These are phyloP conservation scores for Lasioglossum villosulum DNA, from an alignment of 2,888 invertebrate genomes.

Conservation along the genomic window DNA sequence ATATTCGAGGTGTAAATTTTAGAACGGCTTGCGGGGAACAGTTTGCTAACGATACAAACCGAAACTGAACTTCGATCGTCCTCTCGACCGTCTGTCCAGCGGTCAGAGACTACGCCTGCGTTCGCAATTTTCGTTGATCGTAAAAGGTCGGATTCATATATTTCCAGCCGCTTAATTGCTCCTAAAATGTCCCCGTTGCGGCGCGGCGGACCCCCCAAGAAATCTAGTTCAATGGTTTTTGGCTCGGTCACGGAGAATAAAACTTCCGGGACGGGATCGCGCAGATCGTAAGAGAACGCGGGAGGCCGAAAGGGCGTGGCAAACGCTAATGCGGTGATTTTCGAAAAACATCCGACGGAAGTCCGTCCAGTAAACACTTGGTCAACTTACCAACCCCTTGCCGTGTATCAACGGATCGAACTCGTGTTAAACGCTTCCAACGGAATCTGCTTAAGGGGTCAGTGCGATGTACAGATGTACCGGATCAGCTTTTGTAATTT, in stretches of 20 bases:
- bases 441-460: too few species aligned
- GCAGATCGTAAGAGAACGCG: conserved; percentile 23
- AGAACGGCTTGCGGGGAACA: not conserved
- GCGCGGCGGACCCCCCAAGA: not conserved
- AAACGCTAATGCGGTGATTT: conserved; percentile 18
- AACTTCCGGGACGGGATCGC: not conserved
- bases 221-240: conserved; percentile 55
- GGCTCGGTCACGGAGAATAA: conserved; percentile 29
- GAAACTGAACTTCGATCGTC: conserved; percentile 12
- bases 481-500: too few species aligned
- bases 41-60: not conserved
- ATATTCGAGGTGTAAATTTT: not conserved
- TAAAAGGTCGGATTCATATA: not conserved
- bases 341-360: conserved; percentile 21
- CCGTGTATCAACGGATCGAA: too few species aligned
- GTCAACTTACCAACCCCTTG: too few species aligned
- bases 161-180: conserved; percentile 48
- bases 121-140: conserved; percentile 63
- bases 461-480: too few species aligned
- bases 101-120: conserved; percentile 36
- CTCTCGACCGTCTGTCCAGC: conserved; percentile 24
- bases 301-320: conserved; percentile 56
- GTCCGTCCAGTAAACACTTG: too few species aligned
- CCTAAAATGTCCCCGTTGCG: conserved; percentile 46
- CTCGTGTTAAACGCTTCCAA: too few species aligned